Base-by-base conservation (phyloP, 2,888 invertebrate genomes). In the Suillia variegata region DNA sequence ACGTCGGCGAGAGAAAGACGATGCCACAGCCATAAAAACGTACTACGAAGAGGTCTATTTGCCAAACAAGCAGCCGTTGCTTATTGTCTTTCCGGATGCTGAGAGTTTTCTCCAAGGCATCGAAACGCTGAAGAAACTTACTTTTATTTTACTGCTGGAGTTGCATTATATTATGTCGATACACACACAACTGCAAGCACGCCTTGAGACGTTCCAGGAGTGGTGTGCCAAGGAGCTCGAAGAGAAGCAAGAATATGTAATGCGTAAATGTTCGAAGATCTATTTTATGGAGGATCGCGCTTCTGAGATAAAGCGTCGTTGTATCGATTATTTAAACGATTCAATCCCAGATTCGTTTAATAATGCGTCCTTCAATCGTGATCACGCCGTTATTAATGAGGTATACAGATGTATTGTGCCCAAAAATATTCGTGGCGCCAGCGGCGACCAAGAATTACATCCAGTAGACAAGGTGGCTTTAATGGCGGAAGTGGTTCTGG, bases 21-120 rank as follows among this genome's bases (percentile, higher is more conserved):
- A 81, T 54, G 81, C 80, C 1, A 78, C 76, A 76, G 79, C 77
- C 15, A 78, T 82, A 13, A 78, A 77, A n/a, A 56, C 73, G 3
- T 82, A 70, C 53, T 82, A 80, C 64, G 77, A 80, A 42, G 70
- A 80, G 21, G 67, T 72, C 0, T 81, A 78, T 54, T 59, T 74
- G 33, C 62, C 68, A 13, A 76, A 77, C 47, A 58, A 70, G n/a
- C 78, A 78, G 58, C 76, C 76, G 0, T 73, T 76, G 2, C 38
- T 79, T 1, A 70, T 78, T 52, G 78, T 79, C 0, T 81, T 81
- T 54, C 67, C 75, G n/a, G 69, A 73, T 56, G 73, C 75, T 0
- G 63, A 71, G 1, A 61, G 68, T 3, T 81, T 82, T 2, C 53
- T 77, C 0, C 62, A 64, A 3, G 81, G 78, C 13, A 69, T 80